Evolutionary conservation across 2,797 vertebrate genomes (phyloP), one percentile per base, ranked within the genome.

Genomic region (Bradypus variegatus): DNA sequence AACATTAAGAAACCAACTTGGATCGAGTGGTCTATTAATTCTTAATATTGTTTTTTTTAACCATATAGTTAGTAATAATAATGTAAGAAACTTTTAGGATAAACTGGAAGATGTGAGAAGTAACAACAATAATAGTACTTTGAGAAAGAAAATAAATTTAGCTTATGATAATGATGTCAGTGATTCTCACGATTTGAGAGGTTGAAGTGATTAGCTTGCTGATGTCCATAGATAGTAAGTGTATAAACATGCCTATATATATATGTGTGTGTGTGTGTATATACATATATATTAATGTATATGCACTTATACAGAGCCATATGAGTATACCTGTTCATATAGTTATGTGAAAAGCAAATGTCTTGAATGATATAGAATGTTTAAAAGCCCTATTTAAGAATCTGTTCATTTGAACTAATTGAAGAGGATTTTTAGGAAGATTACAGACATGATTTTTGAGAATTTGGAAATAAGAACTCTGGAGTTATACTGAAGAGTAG

Each of bases 1-100:
- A 94, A 69, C 85, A 91, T 93, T 84, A 92, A 91, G 76, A 75
- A 92, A 58, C 45, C 45, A 91, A 64, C 23, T 60, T 83, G 50
- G 86, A 91, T 88, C 18, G 91, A 75, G 86, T 88, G 3, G 27
- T 67, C 33, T 94, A 73, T 91, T 94, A 85, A 92, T 88, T 85
- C 60, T 93, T 94, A 88, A 89, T 87, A 81, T 33, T 36, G 62
- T 1, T 65, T 29, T 60, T 91, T 91, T 87, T 41, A 23, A 69
- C 69, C 45, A 21, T 77, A 38, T 64, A 38, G 9, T 85, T 88
- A 36, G n/a, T 23, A 64, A 86, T 86, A 92, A 86, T 80, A 16
- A 48, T 80, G 6, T 88, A 89, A 87, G 80, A 94, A 65, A 94
- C 9, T 93, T 41, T 93, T 79, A 75, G n/a, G 50, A 53, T 11